Base-by-base conservation (phyloP, 1,140 invertebrate species). In the Heterodera carotae region DNA sequence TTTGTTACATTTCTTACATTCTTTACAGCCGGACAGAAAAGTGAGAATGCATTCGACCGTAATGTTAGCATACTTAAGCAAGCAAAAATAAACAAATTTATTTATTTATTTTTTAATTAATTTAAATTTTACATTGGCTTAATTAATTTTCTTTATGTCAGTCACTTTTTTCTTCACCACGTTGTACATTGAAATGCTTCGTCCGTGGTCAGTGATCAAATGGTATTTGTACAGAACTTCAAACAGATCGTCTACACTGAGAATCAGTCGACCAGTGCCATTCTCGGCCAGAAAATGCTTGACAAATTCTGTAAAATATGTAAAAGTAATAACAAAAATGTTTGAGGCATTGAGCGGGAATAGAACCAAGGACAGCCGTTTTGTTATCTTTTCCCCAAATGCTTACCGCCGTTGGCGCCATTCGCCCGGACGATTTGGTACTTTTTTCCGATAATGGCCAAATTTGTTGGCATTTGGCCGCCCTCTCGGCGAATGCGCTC, bases 51-150 rank as follows among this genome's bases (percentile, higher is more conserved):
- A n/a, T 71, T 71, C 69, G 31, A 71, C 59, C 29, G 69, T 71
- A 25, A 71, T 71, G n/a, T 71, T 71, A 8, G 69, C 39, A 71
- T 56, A 71, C 69, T 71, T n/a, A n/a, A n/a, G n/a, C n/a, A n/a
- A n/a, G n/a, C n/a, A n/a, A n/a, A n/a, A n/a, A 22, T 53, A 43
- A 36, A 22, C 15, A 70, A 71, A 22, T 71, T 48, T 22, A 8
- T 18, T 34, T 56, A 34, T 69, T 0, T 15, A 69, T 29, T 69
- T 48, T 69, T 0, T 15, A 69, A n/a, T 69, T 48, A 56, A 56
- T 22, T 56, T 22, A 56, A 56, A 56, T 56, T 18, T n/a, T 56
- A 56, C 22, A 18, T 56, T 0, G 39, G 22, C 5, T 56, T 56
- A 56, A 56, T 56, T n/a, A 5, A 56, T 56, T 22, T 56, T 15